Evolutionary conservation across 30 jellyfish, hydroid and myxozoan genomes (phyloP), one percentile per base, ranked within the genome.

Genomic region (Hydra vulgaris): DNA sequence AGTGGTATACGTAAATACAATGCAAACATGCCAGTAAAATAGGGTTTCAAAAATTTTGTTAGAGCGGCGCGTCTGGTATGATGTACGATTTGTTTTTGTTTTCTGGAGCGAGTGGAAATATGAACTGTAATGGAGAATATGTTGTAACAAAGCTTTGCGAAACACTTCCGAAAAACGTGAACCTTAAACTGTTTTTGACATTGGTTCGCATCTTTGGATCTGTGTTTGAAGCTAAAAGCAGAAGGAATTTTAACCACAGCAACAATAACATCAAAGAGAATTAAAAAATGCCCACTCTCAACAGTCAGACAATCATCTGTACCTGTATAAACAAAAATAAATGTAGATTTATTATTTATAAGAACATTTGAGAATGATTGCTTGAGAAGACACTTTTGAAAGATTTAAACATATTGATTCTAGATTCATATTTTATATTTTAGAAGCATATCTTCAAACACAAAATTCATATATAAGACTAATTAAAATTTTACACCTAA

Each of bases 51-150:
- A 54, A 76, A 53, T 23, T 75, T 76, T 55, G 89, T 83, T n/a
- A 1, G 92, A 5, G 92, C 89, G 87, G 92, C 15, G 77, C 85
- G 27, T 76, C 89, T 12, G 92, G 92, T 8, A 7, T 83, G 55
- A 83, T 77, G 92, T 77, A 83, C 53, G 92, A 77, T 69, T 83
- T 83, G 68, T 40, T 56, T 17, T 40, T 7, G 1, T 18, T 7
- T 17, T 19, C 18, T 72, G 92, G 54, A 56, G 18, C 17, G 8
- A 21, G 53, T n/a, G 22, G 22, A 15, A 56, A 56, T 56, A n/a
- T 56, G 71, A 56, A 56, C 17, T 56, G 71, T 56, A 56, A 56
- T 56, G 71, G 71, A 15, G 71, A 56, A 15, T 56, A 56, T 56
- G 71, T 56, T 56, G 71, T 56, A 15, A 15, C 71, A 56, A 56